Conservation (phyloP, 2,797 vertebrate genomes). For the Onychomys arenicola region DNA sequence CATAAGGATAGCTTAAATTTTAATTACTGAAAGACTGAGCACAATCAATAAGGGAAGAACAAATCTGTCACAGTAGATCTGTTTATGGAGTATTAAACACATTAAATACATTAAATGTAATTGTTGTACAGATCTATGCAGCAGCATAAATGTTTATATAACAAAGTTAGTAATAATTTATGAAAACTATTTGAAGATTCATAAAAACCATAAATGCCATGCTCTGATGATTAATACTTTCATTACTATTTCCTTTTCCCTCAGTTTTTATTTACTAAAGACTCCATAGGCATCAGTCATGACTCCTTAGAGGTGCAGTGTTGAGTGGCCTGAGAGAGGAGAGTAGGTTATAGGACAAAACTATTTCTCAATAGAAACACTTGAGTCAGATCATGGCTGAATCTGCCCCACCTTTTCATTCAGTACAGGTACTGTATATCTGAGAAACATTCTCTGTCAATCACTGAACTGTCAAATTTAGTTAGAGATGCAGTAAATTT, state of each 20-base stretch:
- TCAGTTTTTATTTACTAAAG: conserved; percentile 4
- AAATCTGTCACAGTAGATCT: neutral
- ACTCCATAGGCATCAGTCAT: neutral
- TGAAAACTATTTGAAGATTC: neutral
- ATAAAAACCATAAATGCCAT: conserved; percentile 15
- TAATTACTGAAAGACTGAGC: conserved; percentile 11
- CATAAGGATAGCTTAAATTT: neutral
- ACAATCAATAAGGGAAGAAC: conserved; percentile 5
- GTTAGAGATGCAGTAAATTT: neutral
- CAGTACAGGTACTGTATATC: neutral
- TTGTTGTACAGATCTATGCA: neutral
- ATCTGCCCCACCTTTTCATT: neutral
- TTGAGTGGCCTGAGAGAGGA: neutral
- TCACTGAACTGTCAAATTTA: neutral
- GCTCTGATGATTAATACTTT: neutral
- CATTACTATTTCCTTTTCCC: neutral
- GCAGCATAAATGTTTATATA: neutral
- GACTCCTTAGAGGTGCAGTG: neutral
- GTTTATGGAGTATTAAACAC: neutral
- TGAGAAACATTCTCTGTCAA: neutral
- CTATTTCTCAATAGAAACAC: neutral
- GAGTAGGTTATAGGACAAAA: neutral
- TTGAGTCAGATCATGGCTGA: neutral
- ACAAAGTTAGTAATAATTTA: neutral
- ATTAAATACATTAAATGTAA: neutral